Evolutionary conservation across 23 tunicate species (phyloP).

Genomic region (Trididemnum clinides): DNA sequence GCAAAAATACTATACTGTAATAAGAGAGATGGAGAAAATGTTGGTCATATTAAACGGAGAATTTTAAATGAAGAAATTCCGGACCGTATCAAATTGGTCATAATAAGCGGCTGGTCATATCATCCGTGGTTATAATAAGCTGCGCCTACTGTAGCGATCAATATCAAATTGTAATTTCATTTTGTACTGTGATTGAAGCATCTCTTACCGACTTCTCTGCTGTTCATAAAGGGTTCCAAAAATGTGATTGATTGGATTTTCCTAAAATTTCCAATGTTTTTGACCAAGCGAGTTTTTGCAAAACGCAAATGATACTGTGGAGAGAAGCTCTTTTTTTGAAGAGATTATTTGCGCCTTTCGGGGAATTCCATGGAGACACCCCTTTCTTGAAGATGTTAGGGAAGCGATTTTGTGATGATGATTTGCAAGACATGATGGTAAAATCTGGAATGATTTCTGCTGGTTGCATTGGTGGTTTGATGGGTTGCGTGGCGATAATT

Average conservation of each 20-base stretch:
- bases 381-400: not conserved
- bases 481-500: not conserved
- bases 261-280: not conserved
- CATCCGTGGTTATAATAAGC: too few species aligned
- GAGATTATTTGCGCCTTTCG: not conserved
- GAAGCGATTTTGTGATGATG: conserved; percentile 7
- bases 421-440: not conserved
- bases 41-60: too few species aligned
- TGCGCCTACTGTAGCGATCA: too few species aligned
- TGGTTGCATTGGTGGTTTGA: not conserved
- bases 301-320: not conserved
- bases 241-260: not conserved
- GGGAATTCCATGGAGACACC: not conserved
- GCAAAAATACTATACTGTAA: too few species aligned
- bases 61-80: too few species aligned
- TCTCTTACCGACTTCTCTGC: too few species aligned
- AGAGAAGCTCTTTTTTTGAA: not conserved
- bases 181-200: too few species aligned
- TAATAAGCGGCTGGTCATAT: too few species aligned
- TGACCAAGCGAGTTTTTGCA: not conserved
- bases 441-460: not conserved
- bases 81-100: too few species aligned
- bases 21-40: too few species aligned
- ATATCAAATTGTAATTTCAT: too few species aligned
- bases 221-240: too few species aligned